Percentiles rank a stretch among this genome's conserved stretches.
Evolutionary conservation across 2,888 invertebrate genomes (phyloP).

Genomic region (Orthosia cruda): DNA sequence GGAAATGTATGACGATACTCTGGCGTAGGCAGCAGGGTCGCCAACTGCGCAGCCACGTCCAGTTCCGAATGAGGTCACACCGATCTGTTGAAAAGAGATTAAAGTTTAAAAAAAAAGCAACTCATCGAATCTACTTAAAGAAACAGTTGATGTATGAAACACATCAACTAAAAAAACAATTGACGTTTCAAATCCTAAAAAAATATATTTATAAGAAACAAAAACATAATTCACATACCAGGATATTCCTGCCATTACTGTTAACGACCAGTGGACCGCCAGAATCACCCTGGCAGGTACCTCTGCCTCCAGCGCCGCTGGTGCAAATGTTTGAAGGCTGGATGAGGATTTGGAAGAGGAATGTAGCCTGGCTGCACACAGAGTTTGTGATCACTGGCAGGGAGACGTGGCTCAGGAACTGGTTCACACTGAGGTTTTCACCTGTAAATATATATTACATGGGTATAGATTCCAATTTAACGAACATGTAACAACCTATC

Average conservation of each 20-base stretch:
- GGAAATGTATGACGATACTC: constrained; percentile 72
- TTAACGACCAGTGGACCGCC: constrained; percentile 79
- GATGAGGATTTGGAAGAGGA: constrained; percentile 33
- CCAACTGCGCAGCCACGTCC: constrained; percentile 67
- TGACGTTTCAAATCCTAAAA: not conserved
- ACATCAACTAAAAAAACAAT: too few species aligned
- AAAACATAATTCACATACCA: constrained; percentile 12
- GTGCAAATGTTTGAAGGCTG: constrained; percentile 76
- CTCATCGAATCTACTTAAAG: too few species aligned
- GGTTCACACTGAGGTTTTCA: constrained; percentile 24
- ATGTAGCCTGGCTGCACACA: constrained; percentile 29
- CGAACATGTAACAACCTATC: not conserved
- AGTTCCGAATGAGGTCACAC: constrained; percentile 49
- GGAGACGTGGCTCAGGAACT: constrained; percentile 36
- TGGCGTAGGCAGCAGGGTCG: constrained; percentile 72
- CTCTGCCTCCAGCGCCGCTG: constrained; percentile 66
- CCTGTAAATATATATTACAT: constrained; percentile 1
- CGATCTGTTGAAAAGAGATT: not conserved
- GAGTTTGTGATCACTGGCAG: constrained; percentile 38
- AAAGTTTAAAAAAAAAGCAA: not conserved
- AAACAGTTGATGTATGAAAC: too few species aligned
- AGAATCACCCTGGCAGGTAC: constrained; percentile 81
- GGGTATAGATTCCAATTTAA: not conserved
- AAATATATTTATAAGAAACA: not conserved
- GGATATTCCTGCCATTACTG: constrained; percentile 26